phyloP scores from a whole-genome alignment of 2,113 vertebrate genomes.

The Chionomys nivalis region DNA sequence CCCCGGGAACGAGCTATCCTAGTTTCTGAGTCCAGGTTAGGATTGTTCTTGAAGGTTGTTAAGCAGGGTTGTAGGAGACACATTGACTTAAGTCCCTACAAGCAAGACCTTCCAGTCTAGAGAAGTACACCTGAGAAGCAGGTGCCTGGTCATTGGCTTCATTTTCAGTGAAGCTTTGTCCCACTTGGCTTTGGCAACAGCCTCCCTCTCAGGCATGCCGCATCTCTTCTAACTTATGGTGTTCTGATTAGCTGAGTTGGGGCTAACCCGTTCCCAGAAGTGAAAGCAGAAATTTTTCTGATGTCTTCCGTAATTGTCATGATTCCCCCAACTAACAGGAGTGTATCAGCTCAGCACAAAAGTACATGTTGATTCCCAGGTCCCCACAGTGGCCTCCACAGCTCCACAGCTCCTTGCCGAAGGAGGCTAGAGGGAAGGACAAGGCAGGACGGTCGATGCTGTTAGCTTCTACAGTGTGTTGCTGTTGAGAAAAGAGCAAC shows the following conservation, averaged over 20 bases:
- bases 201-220: background rate
- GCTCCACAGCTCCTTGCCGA: background rate
- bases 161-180: background rate
- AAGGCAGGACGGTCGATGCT: background rate
- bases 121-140: background rate
- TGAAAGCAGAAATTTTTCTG: background rate
- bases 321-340: background rate
- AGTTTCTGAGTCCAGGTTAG: slow-evolving; percentile 90
- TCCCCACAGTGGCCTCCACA: background rate
- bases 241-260: background rate
- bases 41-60: background rate
- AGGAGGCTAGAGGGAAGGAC: background rate
- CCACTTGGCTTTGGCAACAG: background rate
- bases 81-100: background rate
- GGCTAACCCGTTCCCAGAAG: background rate
- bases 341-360: background rate
- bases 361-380: background rate
- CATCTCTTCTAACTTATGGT: background rate
- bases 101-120: background rate
- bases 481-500: background rate
- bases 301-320: background rate
- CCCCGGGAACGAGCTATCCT: slow-evolving; percentile 82
- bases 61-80: background rate
- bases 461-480: background rate
- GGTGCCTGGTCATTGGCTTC: background rate